A percentile compares a stretch with the other conserved stretches of the same genome.
Evolutionary conservation across 1,140 invertebrate genomes (phyloP).

Genomic region (Brachionus sp.): DNA sequence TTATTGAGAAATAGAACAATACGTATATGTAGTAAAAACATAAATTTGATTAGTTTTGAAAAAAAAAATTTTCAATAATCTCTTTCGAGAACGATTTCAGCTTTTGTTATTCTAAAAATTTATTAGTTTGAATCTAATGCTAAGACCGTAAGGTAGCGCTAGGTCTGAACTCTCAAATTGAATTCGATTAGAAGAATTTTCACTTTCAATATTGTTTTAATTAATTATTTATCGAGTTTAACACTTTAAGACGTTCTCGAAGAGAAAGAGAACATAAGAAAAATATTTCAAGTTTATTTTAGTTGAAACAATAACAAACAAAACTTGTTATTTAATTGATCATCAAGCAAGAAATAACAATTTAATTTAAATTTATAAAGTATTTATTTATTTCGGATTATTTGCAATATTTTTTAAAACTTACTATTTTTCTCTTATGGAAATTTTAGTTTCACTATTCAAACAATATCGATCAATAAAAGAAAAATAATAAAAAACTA

Average conservation of each 20-base stretch:
- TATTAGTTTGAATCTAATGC: neutral
- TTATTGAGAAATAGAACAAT: slow-evolving; percentile 33
- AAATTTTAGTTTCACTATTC: neutral
- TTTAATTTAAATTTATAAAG: slow-evolving; percentile 42
- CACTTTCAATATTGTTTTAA: slow-evolving; percentile 28
- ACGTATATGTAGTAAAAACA: neutral
- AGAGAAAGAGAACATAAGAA: slow-evolving; percentile 18
- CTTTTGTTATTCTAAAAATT: slow-evolving; percentile 9
- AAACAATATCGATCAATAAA: slow-evolving; percentile 29
- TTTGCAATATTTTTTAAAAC: neutral
- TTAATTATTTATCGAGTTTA: slow-evolving; percentile 22
- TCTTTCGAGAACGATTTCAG: neutral
- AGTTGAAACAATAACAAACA: slow-evolving; percentile 27
- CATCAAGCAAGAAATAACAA: neutral
- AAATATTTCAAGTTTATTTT: slow-evolving; percentile 32
- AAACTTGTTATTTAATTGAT: slow-evolving; percentile 14
- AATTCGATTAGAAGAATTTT: slow-evolving; percentile 22
- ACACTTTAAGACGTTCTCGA: neutral
- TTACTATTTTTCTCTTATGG: neutral
- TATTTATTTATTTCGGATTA: slow-evolving; percentile 29
- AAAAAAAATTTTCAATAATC: neutral
- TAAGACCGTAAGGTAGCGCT: slow-evolving; percentile 8
- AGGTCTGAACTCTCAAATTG: neutral
- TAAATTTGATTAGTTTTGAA: neutral
- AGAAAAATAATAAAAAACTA: neutral